phyloP scores from a whole-genome alignment of 2,797 vertebrate species.

The Lagocephalus sceleratus region DNA sequence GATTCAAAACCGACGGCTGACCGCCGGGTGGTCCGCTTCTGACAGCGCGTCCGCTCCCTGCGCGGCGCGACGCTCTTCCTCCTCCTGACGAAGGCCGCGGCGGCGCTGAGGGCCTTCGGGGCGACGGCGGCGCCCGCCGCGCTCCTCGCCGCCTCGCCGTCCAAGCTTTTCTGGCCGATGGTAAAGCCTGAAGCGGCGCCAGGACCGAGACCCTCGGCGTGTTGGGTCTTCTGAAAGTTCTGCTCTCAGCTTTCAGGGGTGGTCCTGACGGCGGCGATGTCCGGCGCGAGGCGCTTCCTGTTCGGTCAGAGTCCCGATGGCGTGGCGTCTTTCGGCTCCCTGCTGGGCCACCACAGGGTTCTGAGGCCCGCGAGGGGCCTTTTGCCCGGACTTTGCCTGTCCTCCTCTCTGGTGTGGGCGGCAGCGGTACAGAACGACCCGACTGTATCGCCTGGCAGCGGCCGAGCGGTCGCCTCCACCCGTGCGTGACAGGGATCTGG shows the following conservation, averaged over 20 bases:
- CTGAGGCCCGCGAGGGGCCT: slow-evolving; percentile 11
- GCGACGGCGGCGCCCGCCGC: slow-evolving; percentile 24
- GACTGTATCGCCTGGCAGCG: not conserved
- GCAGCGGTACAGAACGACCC: slow-evolving; percentile 59
- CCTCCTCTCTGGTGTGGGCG: slow-evolving; percentile 49
- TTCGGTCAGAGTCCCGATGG: slow-evolving; percentile 31
- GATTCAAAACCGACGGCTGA: no score
- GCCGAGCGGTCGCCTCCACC: not conserved
- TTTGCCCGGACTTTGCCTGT: slow-evolving; percentile 34
- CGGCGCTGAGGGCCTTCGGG: slow-evolving; percentile 51
- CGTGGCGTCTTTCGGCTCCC: slow-evolving; percentile 28
- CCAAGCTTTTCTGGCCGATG: slow-evolving; percentile 53
- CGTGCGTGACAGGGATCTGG: not conserved
- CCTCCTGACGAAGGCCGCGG: slow-evolving; percentile 64
- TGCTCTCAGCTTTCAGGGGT: slow-evolving; percentile 63
- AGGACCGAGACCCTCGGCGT: not conserved
- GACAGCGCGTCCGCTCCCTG: slow-evolving; percentile 67
- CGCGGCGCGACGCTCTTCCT: slow-evolving; percentile 70
- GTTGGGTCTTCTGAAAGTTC: not conserved
- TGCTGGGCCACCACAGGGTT: slow-evolving; percentile 30
- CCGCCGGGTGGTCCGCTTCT: no score
- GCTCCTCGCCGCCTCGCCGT: slow-evolving; percentile 27
- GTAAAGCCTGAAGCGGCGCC: slow-evolving; percentile 54
- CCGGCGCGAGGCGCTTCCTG: slow-evolving; percentile 50
- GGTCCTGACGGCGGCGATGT: slow-evolving; percentile 59